Evolutionary conservation across 2,113 vertebrate genomes (phyloP), one percentile per base, ranked within the genome.

Genomic region (Rostratula benghalensis): DNA sequence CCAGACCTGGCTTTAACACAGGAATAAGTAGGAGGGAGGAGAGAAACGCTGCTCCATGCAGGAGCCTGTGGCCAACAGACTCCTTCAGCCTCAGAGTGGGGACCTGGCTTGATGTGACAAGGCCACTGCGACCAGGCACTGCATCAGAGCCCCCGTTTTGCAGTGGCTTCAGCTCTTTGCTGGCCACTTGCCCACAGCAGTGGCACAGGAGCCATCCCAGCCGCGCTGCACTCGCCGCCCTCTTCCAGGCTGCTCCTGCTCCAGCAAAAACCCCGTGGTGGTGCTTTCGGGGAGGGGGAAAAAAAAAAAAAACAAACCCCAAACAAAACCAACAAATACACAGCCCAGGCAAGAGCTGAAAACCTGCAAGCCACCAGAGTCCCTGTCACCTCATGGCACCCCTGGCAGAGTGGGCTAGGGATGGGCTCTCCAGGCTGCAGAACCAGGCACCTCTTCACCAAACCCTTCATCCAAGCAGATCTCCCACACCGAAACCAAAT

Each of bases 251-350:
- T 63, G 61, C 68, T n/a, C 6, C 24, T 31, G 1, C 63, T 23
- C 10, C 37, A 31, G 63, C 1, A 1, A 0, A 15, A 71, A n/a
- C 20, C 3, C 0, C 10, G 16, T 0, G 8, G 46, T 45, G 73
- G 68, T 39, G 19, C 51, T 75, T n/a, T 39, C 27, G 27, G 9
- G 23, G 21, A 31, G 28, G 20, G n/a, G n/a, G n/a, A n/a, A n/a
- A n/a, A n/a, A n/a, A n/a, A n/a, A n/a, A n/a, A n/a, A n/a, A n/a
- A n/a, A n/a, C n/a, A n/a, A n/a, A n/a, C n/a, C n/a, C n/a, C n/a
- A 43, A 30, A 33, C 63, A 83, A 54, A 7, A 31, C 30, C 77
- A 53, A 12, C 15, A 57, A 73, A 48, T 0, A n/a, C n/a, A 24
- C 0, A 2, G 60, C 50, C 33, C 50, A 19, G 39, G 64, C 45